Base-by-base conservation (phyloP, 1,140 invertebrate genomes). In the Druon quercuslanigerum region DNA sequence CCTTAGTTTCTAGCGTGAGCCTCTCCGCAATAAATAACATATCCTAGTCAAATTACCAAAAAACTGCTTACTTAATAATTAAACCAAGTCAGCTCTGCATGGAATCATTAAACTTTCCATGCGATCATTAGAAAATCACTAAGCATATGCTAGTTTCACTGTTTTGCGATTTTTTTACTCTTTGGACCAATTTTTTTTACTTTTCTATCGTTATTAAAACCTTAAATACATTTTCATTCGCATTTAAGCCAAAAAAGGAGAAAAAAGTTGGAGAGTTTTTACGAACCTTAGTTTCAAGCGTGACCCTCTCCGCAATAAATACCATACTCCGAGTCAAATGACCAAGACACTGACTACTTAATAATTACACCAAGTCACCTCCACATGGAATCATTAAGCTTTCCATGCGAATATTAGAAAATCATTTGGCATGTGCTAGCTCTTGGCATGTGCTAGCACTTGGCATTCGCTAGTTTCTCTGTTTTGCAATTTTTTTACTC, bases 391-490 rank as follows among this genome's bases (percentile, higher is more conserved):
- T 50, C 14, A 11, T 51, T 25, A 52, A 73, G 56, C 52, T n/a
- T 52, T 25, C 20, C 16, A 52, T 33, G 25, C 25, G 25, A 25
- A 46, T 19, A 40, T 50, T 51, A 19, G 71, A 72, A 52, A 52
- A 73, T 73, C 46, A 25, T 19, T 51, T 72, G 20, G 50, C 46
- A 72, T 72, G 50, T 46, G 50, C 20, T 11, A 50, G 33, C 33
- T 73, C 70, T 73, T 54, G 75, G 70, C 71, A 79, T 25, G 1
- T 25, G 20, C 20, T n/a, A n/a, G n/a, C n/a, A n/a, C n/a, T n/a
- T n/a, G n/a, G n/a, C n/a, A n/a, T n/a, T n/a, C n/a, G n/a, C n/a
- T n/a, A n/a, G n/a, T n/a, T 73, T 1, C 75, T 66, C 75, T 73
- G 73, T 66, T 72, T 16, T n/a, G n/a, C n/a, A 56, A 56, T 74